These are phyloP conservation scores for Philhelius pedissequus DNA, from an alignment of 2,888 invertebrate genomes.

Conservation along the genomic window DNA sequence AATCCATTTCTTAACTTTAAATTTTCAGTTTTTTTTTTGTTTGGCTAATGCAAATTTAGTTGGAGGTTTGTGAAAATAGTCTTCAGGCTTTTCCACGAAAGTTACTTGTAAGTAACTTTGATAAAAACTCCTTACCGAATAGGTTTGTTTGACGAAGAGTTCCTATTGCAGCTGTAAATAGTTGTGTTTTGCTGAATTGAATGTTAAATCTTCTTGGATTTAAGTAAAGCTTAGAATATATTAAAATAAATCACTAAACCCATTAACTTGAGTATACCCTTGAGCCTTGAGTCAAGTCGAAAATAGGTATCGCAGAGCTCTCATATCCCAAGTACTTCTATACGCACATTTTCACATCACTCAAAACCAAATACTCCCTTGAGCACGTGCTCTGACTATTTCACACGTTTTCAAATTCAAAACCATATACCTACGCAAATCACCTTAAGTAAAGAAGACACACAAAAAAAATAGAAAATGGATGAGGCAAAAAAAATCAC, in stretches of 20 bases:
- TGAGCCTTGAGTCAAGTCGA: background rate
- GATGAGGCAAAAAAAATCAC: background rate
- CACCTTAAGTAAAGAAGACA: constrained; percentile 35
- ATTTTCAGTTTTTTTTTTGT: too few relatives aligned
- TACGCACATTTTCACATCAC: constrained; percentile 34
- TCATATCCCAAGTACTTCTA: background rate
- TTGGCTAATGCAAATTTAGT: too few relatives aligned
- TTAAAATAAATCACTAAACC: constrained; percentile 17
- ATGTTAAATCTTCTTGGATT: background rate
- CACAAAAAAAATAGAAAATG: background rate
- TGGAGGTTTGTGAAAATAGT: too few relatives aligned
- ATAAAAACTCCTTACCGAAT: background rate
- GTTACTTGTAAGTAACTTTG: too few relatives aligned
- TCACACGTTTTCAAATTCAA: constrained; percentile 10
- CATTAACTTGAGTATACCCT: constrained; percentile 11
- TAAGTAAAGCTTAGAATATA: constrained; percentile 14
- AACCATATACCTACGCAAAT: background rate
- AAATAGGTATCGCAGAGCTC: background rate
- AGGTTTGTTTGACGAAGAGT: background rate
- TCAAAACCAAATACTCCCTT: constrained; percentile 7
- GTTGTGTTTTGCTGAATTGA: background rate
- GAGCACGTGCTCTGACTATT: constrained; percentile 38
- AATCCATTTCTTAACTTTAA: too few relatives aligned
- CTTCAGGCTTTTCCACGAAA: too few relatives aligned
- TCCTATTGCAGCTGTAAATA: too few relatives aligned